Base-by-base conservation (phyloP, 2,797 vertebrate species). In the Antennarius maculatus region DNA sequence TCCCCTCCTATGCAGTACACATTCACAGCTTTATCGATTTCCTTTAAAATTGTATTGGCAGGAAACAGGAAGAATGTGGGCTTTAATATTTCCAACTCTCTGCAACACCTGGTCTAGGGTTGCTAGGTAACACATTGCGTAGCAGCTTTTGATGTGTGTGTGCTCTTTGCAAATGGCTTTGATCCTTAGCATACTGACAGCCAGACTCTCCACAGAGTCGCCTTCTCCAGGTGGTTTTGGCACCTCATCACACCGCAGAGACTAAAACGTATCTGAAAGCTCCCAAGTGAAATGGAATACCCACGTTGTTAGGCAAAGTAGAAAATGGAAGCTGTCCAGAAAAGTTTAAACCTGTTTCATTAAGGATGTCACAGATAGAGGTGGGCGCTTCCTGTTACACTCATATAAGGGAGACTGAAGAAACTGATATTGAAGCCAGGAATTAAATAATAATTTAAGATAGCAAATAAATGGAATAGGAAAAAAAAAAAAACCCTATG, bases 41-140 rank as follows among this genome's bases (percentile, higher is more conserved):
- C 88, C 80, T 83, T 80, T 87, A 85, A 88, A 89, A 89, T 85
- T 81, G 81, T 86, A 85, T 89, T 89, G 77, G 78, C 66, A 74
- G 69, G 83, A 90, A 89, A 86, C 85, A 87, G 83, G 78, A 89
- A 84, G 74, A 85, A 86, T 76, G 85, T 67, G 68, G 71, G 81
- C 83, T 90, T 84, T 81, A 85, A 85, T 88, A 87, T 90, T 87
- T 90, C 88, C 86, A 76, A 41, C 76, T 73, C 82, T 77, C 78
- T 59, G 72, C 76, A 90, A 91, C 88, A 92, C 89, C 89, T 92
- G 91, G 88, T 89, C 90, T 79, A 79, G 71, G 78, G 93, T 94
- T 94, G 93, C 93, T 94, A 92, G 91, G 93, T 86, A 94, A 94
- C 93, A 80, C 85, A 67, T 86, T 80, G 84, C 82, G 73, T 60